Evolutionary conservation across 2,113 vertebrate species (phyloP), one percentile per base, ranked within the genome.

Genomic region (Chloebia gouldiae): DNA sequence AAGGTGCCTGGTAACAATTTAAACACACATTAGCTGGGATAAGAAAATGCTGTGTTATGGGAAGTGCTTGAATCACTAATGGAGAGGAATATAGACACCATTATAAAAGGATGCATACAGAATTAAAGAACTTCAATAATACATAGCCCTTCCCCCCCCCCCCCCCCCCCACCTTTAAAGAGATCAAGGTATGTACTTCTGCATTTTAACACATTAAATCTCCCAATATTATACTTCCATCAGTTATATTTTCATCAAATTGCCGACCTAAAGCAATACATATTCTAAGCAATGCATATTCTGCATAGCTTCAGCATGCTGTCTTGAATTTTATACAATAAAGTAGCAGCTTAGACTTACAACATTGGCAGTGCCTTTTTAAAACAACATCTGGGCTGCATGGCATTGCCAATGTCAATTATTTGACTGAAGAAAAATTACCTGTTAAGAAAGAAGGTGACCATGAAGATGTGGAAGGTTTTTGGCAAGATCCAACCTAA

Each of bases 111-210:
- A 40, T 8, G 3, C 27, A 42, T 13, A 35, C 6, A 54, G 31
- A 82, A 66, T 19, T 68, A 54, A 80, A 88, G 42, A 83, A 50
- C 20, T 49, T 30, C 44, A 83, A 4, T 9, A 22, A 4, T 15
- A 49, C 1, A 3, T 4, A 33, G 2, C 9, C 14, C 14, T 13
- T 39, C 8, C 1, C 7, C 20, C 10, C 33, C 49, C 8, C 8
- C 1, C 1, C 7, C 20, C 9, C 33, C 49, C 11, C 8, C 1
- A 0, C 8, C 14, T 89, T 86, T 54, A 76, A 78, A 37, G 9
- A 84, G 44, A n/a, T 13, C 15, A 27, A 40, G 12, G 18, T 25
- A 80, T 64, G 33, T 1, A 42, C n/a, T 72, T 72, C 44, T 76
- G 33, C 39, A 64, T 59, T 83, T 89, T 24, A 59, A 81, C 35